Percentiles rank a stretch among this genome's conserved stretches.
phyloP scores from a whole-genome alignment of 2,113 vertebrate species.

The Merops nubicus region DNA sequence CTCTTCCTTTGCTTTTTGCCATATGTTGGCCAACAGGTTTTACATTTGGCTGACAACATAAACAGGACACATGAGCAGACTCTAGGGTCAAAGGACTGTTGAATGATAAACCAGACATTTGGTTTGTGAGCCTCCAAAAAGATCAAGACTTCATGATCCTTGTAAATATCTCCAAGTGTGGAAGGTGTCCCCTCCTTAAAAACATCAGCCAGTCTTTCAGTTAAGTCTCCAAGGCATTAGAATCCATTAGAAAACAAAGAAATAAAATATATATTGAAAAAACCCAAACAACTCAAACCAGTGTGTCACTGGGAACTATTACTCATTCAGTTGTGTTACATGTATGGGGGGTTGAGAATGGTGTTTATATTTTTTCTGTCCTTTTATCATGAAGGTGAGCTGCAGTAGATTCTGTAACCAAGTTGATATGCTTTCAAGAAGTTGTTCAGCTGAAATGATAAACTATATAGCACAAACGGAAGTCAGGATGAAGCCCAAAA shows the following conservation, averaged over 20 bases:
- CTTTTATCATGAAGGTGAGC: not conserved
- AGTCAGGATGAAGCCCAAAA: not conserved
- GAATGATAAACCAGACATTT: not conserved
- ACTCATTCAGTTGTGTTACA: not conserved
- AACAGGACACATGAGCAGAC: not conserved
- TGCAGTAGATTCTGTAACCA: not conserved
- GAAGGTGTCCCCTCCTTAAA: not conserved
- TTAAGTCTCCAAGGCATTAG: not conserved
- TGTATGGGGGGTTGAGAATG: accelerated
- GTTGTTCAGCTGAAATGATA: not conserved
- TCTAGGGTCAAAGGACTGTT: not conserved
- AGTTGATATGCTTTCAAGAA: not conserved
- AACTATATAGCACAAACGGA: not conserved
- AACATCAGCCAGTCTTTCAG: not conserved
- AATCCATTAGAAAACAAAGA: not conserved
- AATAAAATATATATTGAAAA: accelerated
- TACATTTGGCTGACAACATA: not conserved
- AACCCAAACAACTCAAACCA: too few relatives aligned
- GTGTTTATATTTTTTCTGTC: not conserved
- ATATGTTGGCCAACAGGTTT: not conserved
- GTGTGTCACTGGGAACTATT: accelerated
- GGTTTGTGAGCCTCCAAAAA: not conserved
- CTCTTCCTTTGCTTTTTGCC: not conserved
- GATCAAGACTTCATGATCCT: not conserved
- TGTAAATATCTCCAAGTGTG: not conserved